Base-by-base conservation (phyloP, 2,888 invertebrate species). In the Clanis bilineata region DNA sequence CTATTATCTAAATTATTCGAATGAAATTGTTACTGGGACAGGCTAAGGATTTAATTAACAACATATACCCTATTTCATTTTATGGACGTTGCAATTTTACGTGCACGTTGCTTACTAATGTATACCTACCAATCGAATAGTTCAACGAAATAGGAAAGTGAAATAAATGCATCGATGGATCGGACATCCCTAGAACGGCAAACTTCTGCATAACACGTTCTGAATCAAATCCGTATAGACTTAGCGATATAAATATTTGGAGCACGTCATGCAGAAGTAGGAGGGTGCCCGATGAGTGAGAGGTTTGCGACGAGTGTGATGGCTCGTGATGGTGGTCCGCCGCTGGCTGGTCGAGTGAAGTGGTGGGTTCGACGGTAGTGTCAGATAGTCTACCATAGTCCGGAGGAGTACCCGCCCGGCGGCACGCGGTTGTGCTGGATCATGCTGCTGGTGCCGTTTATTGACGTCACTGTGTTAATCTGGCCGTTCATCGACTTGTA, bases 391-490 rank as follows among this genome's bases (percentile, higher is more conserved):
- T 94, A 95, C 95, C 95, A 95, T 68, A 95, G 93, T 68, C 95
- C 94, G 68, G 94, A 94, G 67, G 95, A 95, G 82, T 88, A 94
- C 56, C 95, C 95, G 72, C 95, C 95, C 57, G 95, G 95, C 57
- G 95, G 95, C 68, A 95, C 94, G 82, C 95, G 94, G 78, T 85
- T 89, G 76, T 93, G 93, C 64, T 82, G 79, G 69, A 86, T 84
- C 67, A 85, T 77, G 66, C 83, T 84, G 78, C 82, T 90, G 77
- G 80, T 82, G 66, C 90, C 90, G 74, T 85, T 85, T 64, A 88
- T 80, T 67, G 88, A 89, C 68, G 91, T 90, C 73, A 89, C 88
- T 69, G 85, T 90, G 84, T 93, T 92, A 81, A 91, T 93, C 78
- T 93, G 93, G 73, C 93, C 93, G 82, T 92, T 92, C 86, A 92